Evolutionary conservation across 1,140 invertebrate species (phyloP).

Genomic region (Pentalonia nigronervosa): DNA sequence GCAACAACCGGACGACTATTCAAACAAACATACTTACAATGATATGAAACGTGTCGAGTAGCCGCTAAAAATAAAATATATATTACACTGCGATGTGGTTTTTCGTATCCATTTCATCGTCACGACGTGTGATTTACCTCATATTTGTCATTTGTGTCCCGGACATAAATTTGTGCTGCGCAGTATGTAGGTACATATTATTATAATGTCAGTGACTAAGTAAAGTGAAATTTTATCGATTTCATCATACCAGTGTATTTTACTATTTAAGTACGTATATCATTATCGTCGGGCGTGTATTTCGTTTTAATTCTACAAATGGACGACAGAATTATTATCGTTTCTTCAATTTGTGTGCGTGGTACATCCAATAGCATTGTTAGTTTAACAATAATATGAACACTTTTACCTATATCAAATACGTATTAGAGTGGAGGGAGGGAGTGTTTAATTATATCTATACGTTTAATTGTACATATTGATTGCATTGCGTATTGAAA

Average conservation of each 20-base stretch:
- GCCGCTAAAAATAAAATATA: background rate
- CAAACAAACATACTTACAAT: background rate
- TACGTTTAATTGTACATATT: background rate
- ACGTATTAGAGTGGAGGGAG: background rate
- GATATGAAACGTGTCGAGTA: background rate
- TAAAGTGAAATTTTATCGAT: background rate
- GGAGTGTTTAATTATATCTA: background rate
- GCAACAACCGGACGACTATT: background rate
- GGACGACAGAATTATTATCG: background rate
- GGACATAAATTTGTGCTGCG: background rate
- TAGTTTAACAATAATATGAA: background rate
- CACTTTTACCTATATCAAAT: background rate
- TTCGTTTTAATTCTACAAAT: background rate
- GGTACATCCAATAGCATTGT: background rate
- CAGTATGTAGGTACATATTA: background rate
- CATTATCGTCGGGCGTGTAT: background rate
- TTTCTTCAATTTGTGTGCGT: background rate
- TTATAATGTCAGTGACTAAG: background rate
- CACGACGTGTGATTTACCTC: background rate
- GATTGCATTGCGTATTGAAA: background rate
- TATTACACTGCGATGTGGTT: background rate
- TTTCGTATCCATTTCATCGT: conserved; percentile 5
- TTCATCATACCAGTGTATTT: background rate
- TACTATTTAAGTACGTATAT: background rate
- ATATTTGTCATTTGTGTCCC: background rate